Evolutionary conservation across 2,113 vertebrate genomes (phyloP), one percentile per base, ranked within the genome.

Genomic region (Bucco capensis): DNA sequence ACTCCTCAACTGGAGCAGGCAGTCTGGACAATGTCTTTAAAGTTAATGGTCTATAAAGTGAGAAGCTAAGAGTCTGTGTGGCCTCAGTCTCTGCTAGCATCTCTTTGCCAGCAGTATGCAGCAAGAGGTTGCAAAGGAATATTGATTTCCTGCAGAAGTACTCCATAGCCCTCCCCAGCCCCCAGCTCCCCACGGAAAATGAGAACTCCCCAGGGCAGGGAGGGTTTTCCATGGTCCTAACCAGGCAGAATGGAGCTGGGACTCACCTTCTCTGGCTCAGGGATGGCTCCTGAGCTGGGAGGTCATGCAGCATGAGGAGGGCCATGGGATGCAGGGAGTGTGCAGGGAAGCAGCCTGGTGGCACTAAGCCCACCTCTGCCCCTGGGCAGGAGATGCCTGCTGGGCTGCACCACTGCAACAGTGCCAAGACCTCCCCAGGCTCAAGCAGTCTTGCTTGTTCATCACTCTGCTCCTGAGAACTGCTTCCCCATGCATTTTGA

Each of bases 281-380:
- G 53, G 64, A n/a, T 5, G 24, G 53, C 35, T 49, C 13, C 40
- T 22, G 53, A 50, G 60, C 51, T 22, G 42, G 19, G 13, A 31
- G 2, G 1, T 10, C 1, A 1, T 12, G 35, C 31, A 9, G 30
- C 40, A 2, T 1, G 37, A 19, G 21, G 22, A n/a, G 14, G 44
- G 19, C 17, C 9, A 8, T 2, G 28, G 37, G 13, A 14, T 17
- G 3, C 8, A 7, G 27, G 3, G 53, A 28, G 24, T 0, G 1
- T 8, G 30, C 38, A 28, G 28, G 24, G 58, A 14, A 35, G 21
- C n/a, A 27, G 44, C 37, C 25, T 0, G 10, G 38, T 14, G 18
- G n/a, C n/a, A n/a, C n/a, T n/a, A n/a, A n/a, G n/a, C n/a, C n/a
- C n/a, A n/a, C n/a, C n/a, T n/a, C n/a, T n/a, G n/a, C n/a, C n/a